Evolutionary conservation across 2,888 invertebrate species (phyloP), one percentile per base, ranked within the genome.

Genomic region (Diabrotica balteata): DNA sequence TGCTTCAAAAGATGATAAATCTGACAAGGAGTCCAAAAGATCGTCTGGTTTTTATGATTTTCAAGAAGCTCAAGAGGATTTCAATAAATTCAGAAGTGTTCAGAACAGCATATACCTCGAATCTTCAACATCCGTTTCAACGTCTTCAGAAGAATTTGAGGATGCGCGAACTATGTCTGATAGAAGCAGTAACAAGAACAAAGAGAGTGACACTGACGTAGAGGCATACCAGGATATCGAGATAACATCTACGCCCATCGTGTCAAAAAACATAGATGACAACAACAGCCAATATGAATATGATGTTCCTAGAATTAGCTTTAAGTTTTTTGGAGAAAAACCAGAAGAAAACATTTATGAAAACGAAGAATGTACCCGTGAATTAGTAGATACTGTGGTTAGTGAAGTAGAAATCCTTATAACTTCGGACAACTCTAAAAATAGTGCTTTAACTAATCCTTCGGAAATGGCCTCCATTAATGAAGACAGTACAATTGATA

Each of bases 291-390:
- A 78, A 62, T 81, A 76, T 61, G 80, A 81, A 62, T 82, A 82
- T 66, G 84, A 84, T 62, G 83, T 85, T 17, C 85, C 85, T 7
- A 82, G 79, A 67, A 85, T 85, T 51, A 82, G 82, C 68, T 85
- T 85, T 69, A 82, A 81, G 59, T 84, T 84, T 76, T 82, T 82
- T 69, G 83, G 82, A 43, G 76, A 75, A 58, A 54, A 69, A n/a
- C 69, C 68, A 61, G 53, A 65, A 7, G 65, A 59, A 45, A 59
- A 10, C 43, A 46, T 66, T 44, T 74, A 77, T 67, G 76, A 80
- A 74, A 77, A 77, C 67, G 72, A 74, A 17, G 57, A 75, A n/a
- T 17, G 46, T 3, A 67, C 63, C 44, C 61, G 69, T 42, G 75
- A 76, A 50, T 69, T 68, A 7, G 70, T 70, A n/a, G 66, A 67